Percentiles rank a stretch among this genome's conserved stretches.
These are phyloP conservation scores for Holocentrus rufus DNA, from an alignment of 2,797 vertebrate genomes.

Conservation along the genomic window DNA sequence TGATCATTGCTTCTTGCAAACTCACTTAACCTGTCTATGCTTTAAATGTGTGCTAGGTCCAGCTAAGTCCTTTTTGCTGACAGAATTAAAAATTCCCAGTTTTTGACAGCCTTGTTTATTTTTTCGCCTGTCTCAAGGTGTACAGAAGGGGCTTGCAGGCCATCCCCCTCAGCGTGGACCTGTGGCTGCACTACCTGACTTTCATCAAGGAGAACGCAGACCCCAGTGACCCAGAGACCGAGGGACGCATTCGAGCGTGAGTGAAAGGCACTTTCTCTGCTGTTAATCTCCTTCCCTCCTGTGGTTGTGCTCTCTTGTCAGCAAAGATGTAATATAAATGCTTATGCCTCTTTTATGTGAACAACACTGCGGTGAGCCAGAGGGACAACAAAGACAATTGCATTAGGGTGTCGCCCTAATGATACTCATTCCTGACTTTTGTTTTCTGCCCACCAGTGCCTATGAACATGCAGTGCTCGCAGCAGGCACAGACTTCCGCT, in stretches of 20 bases:
- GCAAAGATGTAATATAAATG: background rate
- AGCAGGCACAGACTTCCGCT: conserved; percentile 97
- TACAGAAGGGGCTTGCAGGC: conserved; percentile 97
- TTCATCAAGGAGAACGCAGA: conserved; percentile 96
- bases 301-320: no score
- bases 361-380: background rate
- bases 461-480: conserved; percentile 95
- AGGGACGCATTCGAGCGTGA: conserved; percentile 92
- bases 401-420: background rate
- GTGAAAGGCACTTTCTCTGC: conserved; percentile 51
- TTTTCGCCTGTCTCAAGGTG: conserved; percentile 81
- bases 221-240: conserved; percentile 86
- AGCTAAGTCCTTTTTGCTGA: background rate
- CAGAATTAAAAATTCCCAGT: background rate
- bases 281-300: no score
- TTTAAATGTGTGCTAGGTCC: background rate
- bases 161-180: conserved; percentile 97
- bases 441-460: conserved; percentile 77
- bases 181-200: conserved; percentile 98
- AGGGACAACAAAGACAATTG: background rate
- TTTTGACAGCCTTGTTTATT: background rate
- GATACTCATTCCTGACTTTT: background rate
- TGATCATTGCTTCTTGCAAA: background rate
- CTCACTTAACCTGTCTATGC: background rate
- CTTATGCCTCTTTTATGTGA: background rate